Evolutionary conservation across 2,888 invertebrate species (phyloP).

Genomic region (Empis livida): DNA sequence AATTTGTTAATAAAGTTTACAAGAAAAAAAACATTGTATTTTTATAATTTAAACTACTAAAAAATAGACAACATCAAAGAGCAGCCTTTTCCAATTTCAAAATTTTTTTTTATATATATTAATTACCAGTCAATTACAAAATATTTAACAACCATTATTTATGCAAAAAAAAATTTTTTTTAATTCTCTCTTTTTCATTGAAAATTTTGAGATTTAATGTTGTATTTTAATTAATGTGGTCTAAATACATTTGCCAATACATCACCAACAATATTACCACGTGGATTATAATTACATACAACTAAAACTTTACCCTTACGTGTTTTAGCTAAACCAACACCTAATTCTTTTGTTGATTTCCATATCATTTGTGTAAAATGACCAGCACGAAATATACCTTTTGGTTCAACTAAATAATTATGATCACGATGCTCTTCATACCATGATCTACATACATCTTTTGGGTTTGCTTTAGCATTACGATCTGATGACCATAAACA

Average conservation of each 20-base stretch:
- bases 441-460: constrained; percentile 42
- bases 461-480: constrained; percentile 38
- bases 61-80: too few species aligned
- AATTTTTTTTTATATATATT: too few species aligned
- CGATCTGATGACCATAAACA: constrained; percentile 43
- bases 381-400: constrained; percentile 40
- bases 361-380: constrained; percentile 63
- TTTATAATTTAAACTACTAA: too few species aligned
- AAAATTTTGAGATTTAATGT: too few species aligned
- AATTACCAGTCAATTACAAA: too few species aligned
- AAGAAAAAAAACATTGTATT: too few species aligned
- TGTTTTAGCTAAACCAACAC: constrained; percentile 57
- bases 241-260: constrained; percentile 19
- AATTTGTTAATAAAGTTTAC: too few species aligned
- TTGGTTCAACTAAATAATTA: constrained; percentile 36
- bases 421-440: constrained; percentile 45
- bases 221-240: constrained; percentile 10
- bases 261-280: constrained; percentile 21
- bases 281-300: constrained; percentile 37
- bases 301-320: constrained; percentile 69
- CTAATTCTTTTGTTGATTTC: constrained; percentile 53
- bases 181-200: too few species aligned
- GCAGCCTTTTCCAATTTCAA: too few species aligned
- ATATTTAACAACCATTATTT: too few species aligned
- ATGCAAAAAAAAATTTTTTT: too few species aligned